Percentiles rank a stretch among this genome's conserved stretches.
Evolutionary conservation across 2,888 invertebrate genomes (phyloP).

Genomic region (Petrolisthes cinctipes): DNA sequence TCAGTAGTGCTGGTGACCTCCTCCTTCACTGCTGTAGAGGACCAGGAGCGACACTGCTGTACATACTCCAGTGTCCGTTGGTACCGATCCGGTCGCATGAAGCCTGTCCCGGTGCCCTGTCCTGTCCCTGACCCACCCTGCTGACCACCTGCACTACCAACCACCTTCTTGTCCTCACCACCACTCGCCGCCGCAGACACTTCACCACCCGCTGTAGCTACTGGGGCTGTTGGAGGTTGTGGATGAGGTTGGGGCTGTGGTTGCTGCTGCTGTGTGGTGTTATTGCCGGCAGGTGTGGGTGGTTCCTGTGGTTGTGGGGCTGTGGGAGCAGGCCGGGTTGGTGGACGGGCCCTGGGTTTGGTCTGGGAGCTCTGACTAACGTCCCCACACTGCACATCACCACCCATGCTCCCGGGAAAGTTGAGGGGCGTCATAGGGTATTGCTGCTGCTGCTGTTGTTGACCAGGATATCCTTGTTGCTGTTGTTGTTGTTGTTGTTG

Average conservation of each 20-base stretch:
- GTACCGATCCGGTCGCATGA: slow-evolving; percentile 88
- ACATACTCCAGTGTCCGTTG: slow-evolving; percentile 91
- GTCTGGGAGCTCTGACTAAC: slow-evolving; percentile 75
- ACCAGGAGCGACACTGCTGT: slow-evolving; percentile 78
- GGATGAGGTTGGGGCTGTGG: slow-evolving; percentile 29
- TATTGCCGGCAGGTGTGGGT: slow-evolving; percentile 18
- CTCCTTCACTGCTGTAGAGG: slow-evolving; percentile 61
- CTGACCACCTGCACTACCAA: neutral
- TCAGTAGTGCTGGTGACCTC: slow-evolving; percentile 83
- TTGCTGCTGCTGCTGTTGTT: slow-evolving; percentile 47
- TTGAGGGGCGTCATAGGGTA: slow-evolving; percentile 48
- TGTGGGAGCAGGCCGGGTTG: neutral
- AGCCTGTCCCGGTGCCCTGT: slow-evolving; percentile 69
- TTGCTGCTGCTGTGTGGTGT: slow-evolving; percentile 17
- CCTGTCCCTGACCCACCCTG: slow-evolving; percentile 67
- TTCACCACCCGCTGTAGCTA: slow-evolving; percentile 65
- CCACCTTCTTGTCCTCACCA: neutral
- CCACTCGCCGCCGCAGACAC: slow-evolving; percentile 30
- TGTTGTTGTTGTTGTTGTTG: slow-evolving; percentile 47
- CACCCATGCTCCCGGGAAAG: slow-evolving; percentile 46
- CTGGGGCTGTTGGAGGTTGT: slow-evolving; percentile 66
- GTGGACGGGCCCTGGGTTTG: slow-evolving; percentile 22
- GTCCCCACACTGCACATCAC: slow-evolving; percentile 78
- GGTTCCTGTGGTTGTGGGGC: slow-evolving; percentile 11
- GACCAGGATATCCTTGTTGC: slow-evolving; percentile 21